phyloP scores from a whole-genome alignment of 2,113 vertebrate species.

The Ginglymostoma cirratum region DNA sequence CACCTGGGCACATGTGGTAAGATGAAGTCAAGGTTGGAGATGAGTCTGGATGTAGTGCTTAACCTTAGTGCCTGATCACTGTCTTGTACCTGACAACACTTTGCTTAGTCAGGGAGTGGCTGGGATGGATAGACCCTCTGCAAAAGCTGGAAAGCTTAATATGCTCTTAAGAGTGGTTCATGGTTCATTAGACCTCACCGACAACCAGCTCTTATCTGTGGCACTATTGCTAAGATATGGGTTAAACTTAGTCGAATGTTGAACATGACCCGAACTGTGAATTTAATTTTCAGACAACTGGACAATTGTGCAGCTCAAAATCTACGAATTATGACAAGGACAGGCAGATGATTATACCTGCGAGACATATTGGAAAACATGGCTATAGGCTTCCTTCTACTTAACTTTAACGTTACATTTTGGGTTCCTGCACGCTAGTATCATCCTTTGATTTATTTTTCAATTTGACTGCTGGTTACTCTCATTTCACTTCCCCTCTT shows the following conservation, averaged over 20 bases:
- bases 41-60: too few relatives aligned
- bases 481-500: neutral
- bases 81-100: too few relatives aligned
- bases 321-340: neutral
- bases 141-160: too few relatives aligned
- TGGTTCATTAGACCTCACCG: too few relatives aligned
- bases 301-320: neutral
- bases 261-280: neutral
- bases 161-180: too few relatives aligned
- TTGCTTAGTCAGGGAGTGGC: too few relatives aligned
- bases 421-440: neutral
- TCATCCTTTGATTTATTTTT: neutral
- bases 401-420: neutral
- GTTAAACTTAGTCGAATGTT: neutral
- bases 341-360: neutral
- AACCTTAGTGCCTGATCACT: too few relatives aligned
- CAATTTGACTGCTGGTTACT: neutral
- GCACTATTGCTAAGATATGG: neutral
- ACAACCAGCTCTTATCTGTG: too few relatives aligned
- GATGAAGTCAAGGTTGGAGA: too few relatives aligned
- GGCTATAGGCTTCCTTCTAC: neutral
- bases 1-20: too few relatives aligned
- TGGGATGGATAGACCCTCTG: too few relatives aligned
- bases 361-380: neutral
- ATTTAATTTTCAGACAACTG: neutral